phyloP scores from a whole-genome alignment of 1,140 invertebrate species.

The Carposina sasakii region DNA sequence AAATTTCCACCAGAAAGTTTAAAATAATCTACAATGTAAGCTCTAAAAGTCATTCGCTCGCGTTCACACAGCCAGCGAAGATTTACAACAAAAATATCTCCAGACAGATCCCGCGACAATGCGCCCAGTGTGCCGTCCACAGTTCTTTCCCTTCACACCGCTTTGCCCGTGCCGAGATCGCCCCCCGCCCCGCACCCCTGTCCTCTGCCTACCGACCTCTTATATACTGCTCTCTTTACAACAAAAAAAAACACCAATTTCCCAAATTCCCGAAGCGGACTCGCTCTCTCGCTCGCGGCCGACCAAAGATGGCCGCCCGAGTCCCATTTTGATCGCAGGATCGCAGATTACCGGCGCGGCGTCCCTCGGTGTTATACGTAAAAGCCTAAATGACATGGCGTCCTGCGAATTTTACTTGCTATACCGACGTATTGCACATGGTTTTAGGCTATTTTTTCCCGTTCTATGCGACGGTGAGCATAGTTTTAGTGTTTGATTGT shows the following conservation, averaged over 20 bases:
- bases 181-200: constrained; percentile 38
- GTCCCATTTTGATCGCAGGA: constrained; percentile 68
- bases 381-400: constrained; percentile 55
- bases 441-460: constrained; percentile 60
- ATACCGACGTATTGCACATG: constrained; percentile 59
- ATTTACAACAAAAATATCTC: constrained; percentile 30
- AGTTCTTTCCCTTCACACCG: constrained; percentile 69
- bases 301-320: constrained; percentile 67
- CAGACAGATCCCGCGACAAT: constrained; percentile 32
- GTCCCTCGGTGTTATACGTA: too few species aligned
- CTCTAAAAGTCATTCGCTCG: too few species aligned
- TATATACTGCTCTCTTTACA: constrained; percentile 70
- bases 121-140: constrained; percentile 26
- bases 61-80: too few species aligned
- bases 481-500: too few species aligned
- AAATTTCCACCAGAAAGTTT: too few species aligned
- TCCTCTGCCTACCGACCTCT: constrained; percentile 64
- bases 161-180: constrained; percentile 56
- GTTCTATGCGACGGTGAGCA: constrained; percentile 47
- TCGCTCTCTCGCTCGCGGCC: constrained; percentile 63
- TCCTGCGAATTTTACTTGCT: constrained; percentile 32
- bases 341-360: constrained; percentile 44
- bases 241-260: constrained; percentile 70
- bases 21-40: too few species aligned
- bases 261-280: constrained; percentile 67